Percentiles rank a stretch among this genome's conserved stretches.
Conservation (phyloP, 2,797 vertebrate genomes). For the Periophthalmus magnuspinnatus region DNA sequence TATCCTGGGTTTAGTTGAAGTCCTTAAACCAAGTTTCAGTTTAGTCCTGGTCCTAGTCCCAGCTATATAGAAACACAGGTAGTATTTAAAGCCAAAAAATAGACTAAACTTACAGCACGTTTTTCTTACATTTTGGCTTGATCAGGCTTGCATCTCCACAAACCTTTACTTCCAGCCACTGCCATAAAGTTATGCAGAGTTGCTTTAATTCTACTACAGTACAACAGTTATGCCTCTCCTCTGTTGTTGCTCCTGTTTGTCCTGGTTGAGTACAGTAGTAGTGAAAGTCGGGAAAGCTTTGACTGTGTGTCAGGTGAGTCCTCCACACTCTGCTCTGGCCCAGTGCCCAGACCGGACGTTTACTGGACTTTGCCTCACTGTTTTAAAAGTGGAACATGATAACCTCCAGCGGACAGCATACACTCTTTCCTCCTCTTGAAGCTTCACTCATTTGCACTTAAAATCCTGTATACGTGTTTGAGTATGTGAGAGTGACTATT, state of each 20-base stretch:
- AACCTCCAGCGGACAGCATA: conserved; percentile 1
- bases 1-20: no score
- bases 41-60: no score
- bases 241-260: not conserved
- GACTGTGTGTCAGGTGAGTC: conserved; percentile 58
- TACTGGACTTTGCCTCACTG: conserved; percentile 17
- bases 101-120: no score
- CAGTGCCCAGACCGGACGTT: conserved; percentile 20
- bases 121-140: no score
- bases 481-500: not conserved
- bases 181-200: no score
- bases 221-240: not conserved
- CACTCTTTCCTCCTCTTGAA: not conserved
- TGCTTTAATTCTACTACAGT: not conserved
- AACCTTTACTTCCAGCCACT: no score
- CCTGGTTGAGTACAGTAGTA: conserved; percentile 27
- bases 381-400: conserved; percentile 6
- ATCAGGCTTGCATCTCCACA: no score
- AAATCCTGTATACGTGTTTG: not conserved
- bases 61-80: no score
- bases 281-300: conserved; percentile 53
- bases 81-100: no score
- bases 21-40: no score
- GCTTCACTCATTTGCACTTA: not conserved
- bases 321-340: conserved; percentile 19